phyloP scores from a whole-genome alignment of 92 coral and sea anemone species.

The Anthopleura xanthogrammica region DNA sequence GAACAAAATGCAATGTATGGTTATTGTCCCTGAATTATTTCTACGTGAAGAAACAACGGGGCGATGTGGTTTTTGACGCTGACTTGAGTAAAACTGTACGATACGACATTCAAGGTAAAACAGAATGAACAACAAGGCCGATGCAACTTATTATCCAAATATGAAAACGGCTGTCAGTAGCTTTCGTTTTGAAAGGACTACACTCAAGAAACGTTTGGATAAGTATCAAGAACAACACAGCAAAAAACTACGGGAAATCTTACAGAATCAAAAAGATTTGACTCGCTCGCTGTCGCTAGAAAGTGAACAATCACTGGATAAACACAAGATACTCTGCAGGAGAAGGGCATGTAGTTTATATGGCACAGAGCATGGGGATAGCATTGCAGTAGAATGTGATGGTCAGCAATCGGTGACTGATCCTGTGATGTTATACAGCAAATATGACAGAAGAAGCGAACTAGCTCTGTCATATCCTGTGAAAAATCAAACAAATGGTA shows the following conservation, averaged over 20 bases:
- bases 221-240: slow-evolving; percentile 16
- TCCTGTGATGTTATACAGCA: neutral
- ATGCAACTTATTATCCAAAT: neutral
- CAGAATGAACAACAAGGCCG: neutral
- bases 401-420: neutral
- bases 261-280: slow-evolving; percentile 5
- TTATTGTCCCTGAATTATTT: neutral
- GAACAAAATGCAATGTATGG: neutral
- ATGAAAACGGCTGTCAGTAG: neutral
- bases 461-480: neutral
- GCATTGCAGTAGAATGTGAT: neutral
- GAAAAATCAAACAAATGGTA: neutral
- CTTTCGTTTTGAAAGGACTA: neutral
- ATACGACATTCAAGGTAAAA: neutral
- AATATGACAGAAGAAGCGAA: neutral
- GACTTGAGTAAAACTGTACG: too few species aligned
- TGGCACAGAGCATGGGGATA: neutral
- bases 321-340: neutral
- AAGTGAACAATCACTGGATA: neutral
- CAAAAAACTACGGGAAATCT: slow-evolving; percentile 7
- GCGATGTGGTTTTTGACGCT: too few species aligned
- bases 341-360: neutral
- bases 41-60: neutral
- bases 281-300: slow-evolving; percentile 24
- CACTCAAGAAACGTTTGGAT: slow-evolving; percentile 12